These are phyloP conservation scores for Pentalonia nigronervosa DNA, from an alignment of 1,140 invertebrate genomes.

Conservation along the genomic window DNA sequence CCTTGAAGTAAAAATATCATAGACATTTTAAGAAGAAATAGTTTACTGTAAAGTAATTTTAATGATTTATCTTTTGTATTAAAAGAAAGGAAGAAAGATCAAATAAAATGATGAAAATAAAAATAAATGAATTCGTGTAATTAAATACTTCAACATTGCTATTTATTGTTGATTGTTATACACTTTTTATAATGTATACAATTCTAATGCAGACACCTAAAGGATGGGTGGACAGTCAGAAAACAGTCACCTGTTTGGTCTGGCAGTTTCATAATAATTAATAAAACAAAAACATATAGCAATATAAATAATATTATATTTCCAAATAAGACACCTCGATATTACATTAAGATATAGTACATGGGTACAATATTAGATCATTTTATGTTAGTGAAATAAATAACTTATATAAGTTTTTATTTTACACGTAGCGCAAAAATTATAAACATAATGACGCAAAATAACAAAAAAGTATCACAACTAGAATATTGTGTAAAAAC, in stretches of 20 bases:
- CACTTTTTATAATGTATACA: not conserved
- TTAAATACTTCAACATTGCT: conserved; percentile 7
- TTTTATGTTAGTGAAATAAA: not conserved
- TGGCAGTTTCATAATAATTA: not conserved
- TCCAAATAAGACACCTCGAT: not conserved
- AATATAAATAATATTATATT: not conserved
- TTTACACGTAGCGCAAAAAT: not conserved
- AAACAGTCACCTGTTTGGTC: not conserved
- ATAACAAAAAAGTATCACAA: not conserved
- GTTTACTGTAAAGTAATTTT: conserved; percentile 12
- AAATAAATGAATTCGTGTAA: not conserved
- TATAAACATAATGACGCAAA: not conserved
- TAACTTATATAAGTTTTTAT: not conserved
- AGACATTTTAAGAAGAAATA: not conserved
- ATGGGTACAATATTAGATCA: not conserved
- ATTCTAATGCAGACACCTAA: not conserved
- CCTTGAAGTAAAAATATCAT: not conserved
- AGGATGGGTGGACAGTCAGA: not conserved
- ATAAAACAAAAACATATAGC: not conserved
- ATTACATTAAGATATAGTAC: not conserved
- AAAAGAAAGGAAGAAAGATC: not conserved
- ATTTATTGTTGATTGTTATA: not conserved
- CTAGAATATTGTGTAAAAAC: not conserved
- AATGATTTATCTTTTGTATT: conserved; percentile 3
- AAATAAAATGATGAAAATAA: not conserved